Evolutionary conservation across 1,140 invertebrate species (phyloP), one percentile per base, ranked within the genome.

Genomic region (Cotesia vestalis): DNA sequence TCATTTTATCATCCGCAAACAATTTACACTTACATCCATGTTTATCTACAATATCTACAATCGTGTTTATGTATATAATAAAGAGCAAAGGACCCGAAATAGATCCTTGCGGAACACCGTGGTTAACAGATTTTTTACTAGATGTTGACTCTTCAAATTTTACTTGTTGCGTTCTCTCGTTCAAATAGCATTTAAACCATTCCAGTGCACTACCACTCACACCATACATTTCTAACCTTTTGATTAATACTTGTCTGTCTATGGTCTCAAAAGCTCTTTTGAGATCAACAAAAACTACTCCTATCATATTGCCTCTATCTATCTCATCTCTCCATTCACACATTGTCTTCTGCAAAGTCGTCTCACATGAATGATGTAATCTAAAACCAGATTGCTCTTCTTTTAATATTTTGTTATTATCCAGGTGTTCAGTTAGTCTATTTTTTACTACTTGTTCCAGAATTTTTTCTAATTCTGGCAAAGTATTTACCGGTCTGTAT

Each of bases 381-480:
- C 72, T 66, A 46, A 76, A 76, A 9, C 75, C 72, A 38, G 69
- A 76, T 9, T 71, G 73, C 4, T 70, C 36, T 38, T 75, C 74
- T 17, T 40, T 61, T 27, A 75, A 6, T 55, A 73, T 60, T 0
- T 73, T 46, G 53, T 76, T 73, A 3, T 17, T 51, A 36, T 66
- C 57, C 9, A 76, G 55, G 35, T 61, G 73, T 9, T 71, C 27
- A 4, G n/a, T 40, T 51, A 77, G 4, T 66, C 74, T 71, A 36
- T 76, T 67, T 55, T 76, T 73, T 0, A 77, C 73, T 38, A 73
- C 17, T 51, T 74, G 2, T 72, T 79, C 76, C 3, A 78, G n/a
- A 55, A 78, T 38, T 62, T 77, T 77, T 67, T 78, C 77, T 52
- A 71, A 76, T 4, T 66, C 35, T 20, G 75, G 71, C n/a, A 78